Base-by-base conservation (phyloP, 2,888 invertebrate genomes). In the Spisula subtruncata region DNA sequence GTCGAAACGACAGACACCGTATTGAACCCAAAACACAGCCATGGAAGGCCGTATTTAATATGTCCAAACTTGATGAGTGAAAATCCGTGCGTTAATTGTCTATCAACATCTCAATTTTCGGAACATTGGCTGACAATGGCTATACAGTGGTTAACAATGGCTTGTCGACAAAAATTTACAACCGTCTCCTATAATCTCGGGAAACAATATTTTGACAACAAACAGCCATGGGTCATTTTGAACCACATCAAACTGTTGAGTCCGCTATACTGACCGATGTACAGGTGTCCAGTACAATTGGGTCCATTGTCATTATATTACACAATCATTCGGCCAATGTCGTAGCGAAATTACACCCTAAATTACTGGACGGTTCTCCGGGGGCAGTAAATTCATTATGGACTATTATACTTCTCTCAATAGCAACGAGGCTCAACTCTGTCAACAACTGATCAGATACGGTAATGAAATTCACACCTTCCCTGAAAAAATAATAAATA, bases 401-500 rank as follows among this genome's bases (percentile, higher is more conserved):
- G 85, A 41, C 85, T 85, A 89, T 89, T 85, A 86, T 89, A 71
- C 56, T 54, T 41, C 56, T 54, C 83, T 85, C 85, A 89, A 85
- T 87, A 81, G 79, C 12, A 12, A 10, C 81, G 56, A 25, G 84
- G 41, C 29, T 66, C 82, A 54, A 51, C 56, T 75, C 83, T 89
- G 91, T 91, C 91, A 91, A 89, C 87, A 89, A 83, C 48, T 66
- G 84, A 88, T 89, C 88, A 83, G 92, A 88, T 80, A 92, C 83
- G 85, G 89, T 89, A 91, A 92, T 88, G 89, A 88, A 89, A 89
- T 88, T 92, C 87, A 87, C 92, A 92, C 92, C 85, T 92, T 89
- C 87, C 60, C 82, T 83, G 71, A 89, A 88, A 75, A 83, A 86
- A 88, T 87, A 89, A 88, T 89, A 89, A 92, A 90, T 90, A 90